phyloP scores from a whole-genome alignment of 37 sponge, comb jelly and placozoan species.

The Oopsacas minuta region DNA sequence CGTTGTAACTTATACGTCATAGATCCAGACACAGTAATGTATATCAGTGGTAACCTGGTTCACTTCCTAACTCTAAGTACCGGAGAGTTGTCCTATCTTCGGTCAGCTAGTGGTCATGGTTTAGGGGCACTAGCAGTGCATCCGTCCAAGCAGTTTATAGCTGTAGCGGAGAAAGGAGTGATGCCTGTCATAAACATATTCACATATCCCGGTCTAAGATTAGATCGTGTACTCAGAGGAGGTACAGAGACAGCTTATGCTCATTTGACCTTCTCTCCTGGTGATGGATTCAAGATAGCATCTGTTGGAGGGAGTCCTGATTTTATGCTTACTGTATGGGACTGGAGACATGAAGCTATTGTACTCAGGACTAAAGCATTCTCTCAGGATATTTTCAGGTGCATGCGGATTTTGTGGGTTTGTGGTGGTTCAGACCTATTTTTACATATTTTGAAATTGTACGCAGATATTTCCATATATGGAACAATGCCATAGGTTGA shows the following conservation, averaged over 20 bases:
- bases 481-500: too few species aligned
- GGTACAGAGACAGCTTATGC: conserved; percentile 50
- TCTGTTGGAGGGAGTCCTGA: conserved; percentile 85
- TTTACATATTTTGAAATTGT: too few species aligned
- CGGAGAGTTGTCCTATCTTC: conserved; percentile 45
- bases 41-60: conserved; percentile 78
- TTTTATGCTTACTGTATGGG: conserved; percentile 98
- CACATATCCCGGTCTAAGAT: conserved; percentile 62
- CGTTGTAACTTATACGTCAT: conserved; percentile 71
- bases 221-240: conserved; percentile 60
- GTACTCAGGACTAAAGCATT: conserved; percentile 89
- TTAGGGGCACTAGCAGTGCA: conserved; percentile 91
- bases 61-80: conserved; percentile 53
- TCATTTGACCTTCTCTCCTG: conserved; percentile 52
- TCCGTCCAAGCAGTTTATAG: conserved; percentile 67
- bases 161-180: conserved; percentile 90
- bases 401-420: too few species aligned
- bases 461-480: too few species aligned
- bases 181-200: conserved; percentile 73
- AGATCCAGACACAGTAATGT: conserved; percentile 48
- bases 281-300: conserved; percentile 70
- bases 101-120: conserved; percentile 72
- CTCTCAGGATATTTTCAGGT: conserved; percentile 79
- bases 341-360: conserved; percentile 83
- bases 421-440: too few species aligned